Conservation (phyloP, 2,113 vertebrate species). For the Sclerurus mexicanus region DNA sequence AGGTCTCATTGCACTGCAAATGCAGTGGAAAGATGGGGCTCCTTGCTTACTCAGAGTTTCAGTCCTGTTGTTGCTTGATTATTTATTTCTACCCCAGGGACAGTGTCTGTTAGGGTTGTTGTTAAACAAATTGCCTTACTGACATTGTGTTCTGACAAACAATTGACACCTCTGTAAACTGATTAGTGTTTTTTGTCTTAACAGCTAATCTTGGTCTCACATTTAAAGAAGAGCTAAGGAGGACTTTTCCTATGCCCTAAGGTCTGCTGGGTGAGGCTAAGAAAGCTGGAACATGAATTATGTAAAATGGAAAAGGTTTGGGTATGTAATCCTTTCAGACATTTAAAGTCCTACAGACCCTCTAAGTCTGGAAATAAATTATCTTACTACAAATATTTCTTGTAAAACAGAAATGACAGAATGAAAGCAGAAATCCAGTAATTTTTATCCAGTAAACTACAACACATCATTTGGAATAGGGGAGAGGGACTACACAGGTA, state of each 20-base stretch:
- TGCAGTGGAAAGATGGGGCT: neutral
- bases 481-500: rapidly evolving
- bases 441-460: neutral
- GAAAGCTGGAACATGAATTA: neutral
- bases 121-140: constrained; percentile 57
- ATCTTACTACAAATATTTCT: neutral
- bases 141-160: constrained; percentile 64
- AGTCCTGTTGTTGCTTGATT: neutral
- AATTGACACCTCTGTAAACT: constrained; percentile 64
- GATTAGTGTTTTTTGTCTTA: constrained; percentile 54
- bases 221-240: constrained; percentile 30
- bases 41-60: constrained; percentile 46
- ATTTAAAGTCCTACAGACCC: neutral
- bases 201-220: constrained; percentile 57
- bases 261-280: neutral
- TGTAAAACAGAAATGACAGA: neutral
- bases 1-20: neutral
- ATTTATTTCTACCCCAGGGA: constrained; percentile 47
- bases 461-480: neutral
- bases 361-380: neutral
- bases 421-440: neutral
- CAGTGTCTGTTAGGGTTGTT: constrained; percentile 50
- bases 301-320: neutral
- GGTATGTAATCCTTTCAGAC: neutral
- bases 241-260: neutral